Conservation (phyloP, 2,797 vertebrate species). For the Falco columbarius region DNA sequence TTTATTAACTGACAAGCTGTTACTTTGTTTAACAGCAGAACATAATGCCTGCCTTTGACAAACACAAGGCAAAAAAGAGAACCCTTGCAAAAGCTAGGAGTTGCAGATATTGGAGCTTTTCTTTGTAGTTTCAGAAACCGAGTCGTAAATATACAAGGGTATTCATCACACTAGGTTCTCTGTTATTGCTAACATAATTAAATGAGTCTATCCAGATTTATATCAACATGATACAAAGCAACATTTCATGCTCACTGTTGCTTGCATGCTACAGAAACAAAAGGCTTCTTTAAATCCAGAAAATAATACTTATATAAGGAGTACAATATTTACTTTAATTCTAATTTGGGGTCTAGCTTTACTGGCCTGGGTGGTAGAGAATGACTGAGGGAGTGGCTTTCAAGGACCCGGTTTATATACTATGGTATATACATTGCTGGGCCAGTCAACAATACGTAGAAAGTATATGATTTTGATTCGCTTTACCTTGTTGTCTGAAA, state of each 20-base stretch:
- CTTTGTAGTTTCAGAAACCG: background rate
- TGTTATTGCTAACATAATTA: background rate
- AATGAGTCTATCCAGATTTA: background rate
- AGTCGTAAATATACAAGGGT: background rate
- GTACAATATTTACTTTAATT: background rate
- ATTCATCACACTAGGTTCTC: background rate
- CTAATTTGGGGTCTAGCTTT: background rate
- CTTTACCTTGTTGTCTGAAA: background rate
- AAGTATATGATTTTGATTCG: background rate
- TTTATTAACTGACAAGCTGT: conserved; percentile 20
- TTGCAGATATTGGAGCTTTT: background rate
- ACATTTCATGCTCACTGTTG: background rate
- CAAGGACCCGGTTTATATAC: background rate
- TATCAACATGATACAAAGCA: background rate
- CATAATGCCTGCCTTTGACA: background rate
- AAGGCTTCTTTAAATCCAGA: background rate
- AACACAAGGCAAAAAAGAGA: background rate
- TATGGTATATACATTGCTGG: background rate
- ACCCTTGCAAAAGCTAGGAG: background rate
- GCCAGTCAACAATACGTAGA: background rate
- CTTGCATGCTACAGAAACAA: background rate
- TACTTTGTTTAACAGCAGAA: conserved; percentile 24
- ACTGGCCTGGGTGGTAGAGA: background rate
- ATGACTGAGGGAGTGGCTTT: background rate
- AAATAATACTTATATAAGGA: background rate